phyloP scores from a whole-genome alignment of 2,113 vertebrate genomes.

The Herpailurus yagouaroundi region DNA sequence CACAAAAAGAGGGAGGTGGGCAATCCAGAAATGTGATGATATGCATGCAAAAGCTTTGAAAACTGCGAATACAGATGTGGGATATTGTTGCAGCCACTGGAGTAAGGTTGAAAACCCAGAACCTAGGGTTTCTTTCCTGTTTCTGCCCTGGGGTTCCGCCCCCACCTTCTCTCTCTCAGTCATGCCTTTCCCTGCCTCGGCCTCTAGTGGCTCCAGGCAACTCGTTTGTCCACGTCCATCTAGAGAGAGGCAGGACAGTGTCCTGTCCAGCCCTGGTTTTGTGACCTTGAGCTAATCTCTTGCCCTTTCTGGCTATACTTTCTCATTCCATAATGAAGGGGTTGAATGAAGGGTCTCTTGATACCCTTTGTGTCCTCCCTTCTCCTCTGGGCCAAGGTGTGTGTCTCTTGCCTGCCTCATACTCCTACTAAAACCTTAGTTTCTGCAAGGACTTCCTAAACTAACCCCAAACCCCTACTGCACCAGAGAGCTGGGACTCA shows the following conservation, averaged over 20 bases:
- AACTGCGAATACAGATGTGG: neutral
- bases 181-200: neutral
- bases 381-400: neutral
- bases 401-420: neutral
- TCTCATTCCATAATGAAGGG: neutral
- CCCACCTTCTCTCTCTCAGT: neutral
- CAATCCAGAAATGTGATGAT: neutral
- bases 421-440: neutral
- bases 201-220: neutral
- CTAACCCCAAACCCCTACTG: neutral
- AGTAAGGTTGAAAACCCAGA: neutral
- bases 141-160: neutral
- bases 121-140: neutral
- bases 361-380: neutral
- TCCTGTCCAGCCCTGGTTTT: neutral
- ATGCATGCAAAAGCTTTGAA: slow-evolving; percentile 2
- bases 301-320: neutral
- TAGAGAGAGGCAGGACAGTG: neutral
- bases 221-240: neutral
- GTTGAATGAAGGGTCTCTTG: neutral
- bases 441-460: neutral
- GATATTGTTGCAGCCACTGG: neutral
- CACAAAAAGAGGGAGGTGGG: neutral
- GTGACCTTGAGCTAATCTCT: neutral
- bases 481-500: neutral